Conservation (phyloP, 2,888 invertebrate species). For the Dicycla oo region DNA sequence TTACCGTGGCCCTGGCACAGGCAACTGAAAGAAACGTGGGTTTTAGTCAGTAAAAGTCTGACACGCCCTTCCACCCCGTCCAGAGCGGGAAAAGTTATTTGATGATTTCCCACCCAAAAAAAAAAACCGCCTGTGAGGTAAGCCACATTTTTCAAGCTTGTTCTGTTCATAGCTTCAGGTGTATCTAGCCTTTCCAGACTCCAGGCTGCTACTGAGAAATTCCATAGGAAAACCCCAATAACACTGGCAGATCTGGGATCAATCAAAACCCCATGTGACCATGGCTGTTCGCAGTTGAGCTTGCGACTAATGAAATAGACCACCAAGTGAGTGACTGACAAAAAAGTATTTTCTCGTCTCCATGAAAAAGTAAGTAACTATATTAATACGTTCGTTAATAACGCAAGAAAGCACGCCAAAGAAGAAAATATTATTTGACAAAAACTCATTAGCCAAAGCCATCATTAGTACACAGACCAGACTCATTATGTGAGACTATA, state of each 20-base stretch:
- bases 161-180: no score
- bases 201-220: not conserved
- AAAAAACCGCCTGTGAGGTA: not conserved
- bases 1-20: no score
- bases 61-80: no score
- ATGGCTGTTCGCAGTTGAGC: not conserved
- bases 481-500: slow-evolving; percentile 45
- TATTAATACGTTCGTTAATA: slow-evolving; percentile 9
- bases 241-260: not conserved
- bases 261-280: not conserved
- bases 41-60: no score
- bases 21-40: no score
- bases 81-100: no score
- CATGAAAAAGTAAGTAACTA: not conserved
- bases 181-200: not conserved
- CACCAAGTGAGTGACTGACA: not conserved
- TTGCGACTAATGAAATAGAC: not conserved
- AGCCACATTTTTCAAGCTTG: not conserved
- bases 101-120: no score
- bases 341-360: not conserved
- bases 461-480: slow-evolving; percentile 52
- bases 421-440: slow-evolving; percentile 37
- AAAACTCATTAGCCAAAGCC: slow-evolving; percentile 43
- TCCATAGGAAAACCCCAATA: not conserved
- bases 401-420: not conserved